phyloP scores from a whole-genome alignment of 2,113 vertebrate species.

The Emydocephalus ijimae region DNA sequence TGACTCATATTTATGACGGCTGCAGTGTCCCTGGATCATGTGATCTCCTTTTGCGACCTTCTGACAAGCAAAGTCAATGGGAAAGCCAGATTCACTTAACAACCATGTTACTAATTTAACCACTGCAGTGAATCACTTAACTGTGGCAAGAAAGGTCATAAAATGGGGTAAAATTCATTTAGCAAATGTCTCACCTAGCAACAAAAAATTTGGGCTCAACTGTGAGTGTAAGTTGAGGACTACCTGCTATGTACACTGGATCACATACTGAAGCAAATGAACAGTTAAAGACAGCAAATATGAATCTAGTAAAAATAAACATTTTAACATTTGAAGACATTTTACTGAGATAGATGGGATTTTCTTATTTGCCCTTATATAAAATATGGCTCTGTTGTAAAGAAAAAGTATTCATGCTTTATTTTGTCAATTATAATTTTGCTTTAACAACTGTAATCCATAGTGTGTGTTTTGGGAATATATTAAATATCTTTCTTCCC shows the following conservation, averaged over 20 bases:
- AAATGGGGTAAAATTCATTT: neutral
- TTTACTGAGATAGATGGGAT: neutral
- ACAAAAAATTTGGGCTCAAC: neutral
- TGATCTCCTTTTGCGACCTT: neutral
- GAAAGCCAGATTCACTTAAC: neutral
- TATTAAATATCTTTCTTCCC: neutral
- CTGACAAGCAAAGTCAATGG: neutral
- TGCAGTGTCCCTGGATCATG: neutral
- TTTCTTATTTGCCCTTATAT: neutral
- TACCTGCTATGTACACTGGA: neutral
- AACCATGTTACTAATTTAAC: neutral
- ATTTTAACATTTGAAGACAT: neutral
- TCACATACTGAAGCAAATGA: neutral
- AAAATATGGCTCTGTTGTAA: neutral
- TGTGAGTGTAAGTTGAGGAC: neutral
- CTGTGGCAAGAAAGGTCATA: neutral
- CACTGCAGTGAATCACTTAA: neutral
- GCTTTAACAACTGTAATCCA: neutral
- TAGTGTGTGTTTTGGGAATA: neutral
- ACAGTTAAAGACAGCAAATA: neutral
- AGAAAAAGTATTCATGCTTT: fast-evolving
- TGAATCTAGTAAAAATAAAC: neutral
- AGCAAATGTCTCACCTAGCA: neutral
- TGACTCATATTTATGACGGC: neutral
- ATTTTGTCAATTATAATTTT: neutral